These are phyloP conservation scores for Diloba caeruleocephala DNA, from an alignment of 2,888 invertebrate species.

Conservation along the genomic window DNA sequence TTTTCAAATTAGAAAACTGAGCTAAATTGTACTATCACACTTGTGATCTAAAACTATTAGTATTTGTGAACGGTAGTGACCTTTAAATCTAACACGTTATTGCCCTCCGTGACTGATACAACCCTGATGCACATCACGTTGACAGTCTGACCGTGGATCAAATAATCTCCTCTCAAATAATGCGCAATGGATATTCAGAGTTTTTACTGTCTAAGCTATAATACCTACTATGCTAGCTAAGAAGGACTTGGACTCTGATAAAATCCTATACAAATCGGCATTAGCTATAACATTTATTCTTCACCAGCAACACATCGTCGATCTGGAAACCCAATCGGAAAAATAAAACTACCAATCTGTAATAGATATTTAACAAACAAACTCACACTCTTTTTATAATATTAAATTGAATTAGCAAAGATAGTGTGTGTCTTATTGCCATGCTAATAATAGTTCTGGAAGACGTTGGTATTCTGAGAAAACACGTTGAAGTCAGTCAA, in stretches of 20 bases:
- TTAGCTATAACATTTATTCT: too few species aligned
- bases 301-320: too few species aligned
- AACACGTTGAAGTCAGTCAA: conserved; percentile 19
- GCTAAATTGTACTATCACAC: conserved; percentile 12
- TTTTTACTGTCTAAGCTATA: conserved; percentile 2
- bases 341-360: too few species aligned
- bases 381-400: too few species aligned
- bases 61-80: conserved; percentile 12
- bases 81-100: conserved; percentile 22
- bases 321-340: too few species aligned
- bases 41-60: conserved; percentile 14
- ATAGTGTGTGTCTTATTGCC: too few species aligned
- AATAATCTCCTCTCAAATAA: conserved; percentile 5
- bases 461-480: conserved; percentile 33
- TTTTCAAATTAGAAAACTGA: neutral
- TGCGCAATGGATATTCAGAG: neutral
- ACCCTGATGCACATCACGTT: conserved; percentile 31
- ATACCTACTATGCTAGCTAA: neutral
- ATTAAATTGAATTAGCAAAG: too few species aligned
- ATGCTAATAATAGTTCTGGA: conserved; percentile 6
- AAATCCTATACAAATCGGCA: too few species aligned
- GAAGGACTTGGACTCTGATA: conserved; percentile 27
- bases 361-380: too few species aligned
- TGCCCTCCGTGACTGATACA: conserved; percentile 28
- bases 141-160: conserved; percentile 15